Evolutionary conservation across 2,888 invertebrate genomes (phyloP), one percentile per base, ranked within the genome.

Genomic region (Linnaemya vulpina): DNA sequence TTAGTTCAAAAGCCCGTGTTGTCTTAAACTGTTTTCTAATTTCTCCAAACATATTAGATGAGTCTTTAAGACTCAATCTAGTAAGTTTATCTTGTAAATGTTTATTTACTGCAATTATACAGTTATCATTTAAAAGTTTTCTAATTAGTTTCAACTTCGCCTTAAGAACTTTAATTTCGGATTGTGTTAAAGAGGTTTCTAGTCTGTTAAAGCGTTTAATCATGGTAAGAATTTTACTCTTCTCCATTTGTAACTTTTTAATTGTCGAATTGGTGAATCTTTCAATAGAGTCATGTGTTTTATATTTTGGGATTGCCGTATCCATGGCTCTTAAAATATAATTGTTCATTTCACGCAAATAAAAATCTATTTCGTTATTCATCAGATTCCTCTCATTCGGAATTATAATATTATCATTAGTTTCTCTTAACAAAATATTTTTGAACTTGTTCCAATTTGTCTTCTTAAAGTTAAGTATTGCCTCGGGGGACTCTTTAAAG

Each of bases 21-120:
- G 13, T 60, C 35, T 20, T 80, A 35, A 80, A 67, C 35, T 73
- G 63, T 65, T 73, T 80, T 43, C 55, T 74, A 35, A 73, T 71
- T 40, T 40, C 71, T n/a, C 30, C 35, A 38, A 71, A 71, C 58
- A 58, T 71, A 46, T 79, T 71, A 38, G 68, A 62, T 9, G 71
- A 71, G 40, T 79, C 68, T 17, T 60, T 70, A 15, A 38, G 62
- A 51, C 15, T 53, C 10, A 80, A 17, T 30, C 2, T 5, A 22
- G 22, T 20, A 25, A 80, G 58, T 25, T 35, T 79, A 46, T 38
- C 63, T 55, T 73, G 60, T 67, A 65, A 65, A 65, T 58, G n/a
- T 30, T 67, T 63, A 65, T 80, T 80, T 8, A 63, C 38, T 17
- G 65, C 17, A 10, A 43, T 63, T 25, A 40, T 62, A 43, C 73